These are phyloP conservation scores for Parambassis ranga DNA, from an alignment of 2,797 vertebrate species.

Conservation along the genomic window DNA sequence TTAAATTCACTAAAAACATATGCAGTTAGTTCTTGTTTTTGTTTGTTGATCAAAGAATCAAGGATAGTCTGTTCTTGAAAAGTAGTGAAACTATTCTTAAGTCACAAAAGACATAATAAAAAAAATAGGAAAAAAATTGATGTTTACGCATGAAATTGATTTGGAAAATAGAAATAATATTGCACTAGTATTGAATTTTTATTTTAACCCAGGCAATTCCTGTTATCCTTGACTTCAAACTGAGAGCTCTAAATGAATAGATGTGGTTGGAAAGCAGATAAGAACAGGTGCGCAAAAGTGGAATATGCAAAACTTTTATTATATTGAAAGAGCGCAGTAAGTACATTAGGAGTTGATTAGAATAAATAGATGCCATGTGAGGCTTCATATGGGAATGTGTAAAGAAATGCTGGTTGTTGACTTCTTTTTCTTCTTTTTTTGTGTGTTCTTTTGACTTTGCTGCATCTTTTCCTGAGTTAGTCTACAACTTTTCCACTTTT, in stretches of 20 bases:
- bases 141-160: not conserved
- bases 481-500: not conserved
- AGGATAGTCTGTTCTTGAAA: not conserved
- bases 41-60: not conserved
- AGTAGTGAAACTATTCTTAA: not conserved
- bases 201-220: not conserved
- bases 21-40: too few relatives aligned
- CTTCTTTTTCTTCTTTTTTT: not conserved
- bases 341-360: too few relatives aligned
- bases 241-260: not conserved
- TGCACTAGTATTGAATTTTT: not conserved
- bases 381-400: too few relatives aligned
- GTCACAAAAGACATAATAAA: not conserved
- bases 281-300: not conserved
- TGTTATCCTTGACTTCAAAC: not conserved
- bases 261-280: not conserved
- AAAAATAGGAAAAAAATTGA: not conserved
- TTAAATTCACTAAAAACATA: slow-evolving; percentile 1
- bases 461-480: not conserved
- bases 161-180: not conserved
- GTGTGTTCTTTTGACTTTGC: not conserved
- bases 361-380: too few relatives aligned
- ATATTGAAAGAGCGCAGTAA: too few relatives aligned
- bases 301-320: not conserved
- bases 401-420: too few relatives aligned